Conservation (phyloP, 2,888 invertebrate species). For the Selenia dentaria region DNA sequence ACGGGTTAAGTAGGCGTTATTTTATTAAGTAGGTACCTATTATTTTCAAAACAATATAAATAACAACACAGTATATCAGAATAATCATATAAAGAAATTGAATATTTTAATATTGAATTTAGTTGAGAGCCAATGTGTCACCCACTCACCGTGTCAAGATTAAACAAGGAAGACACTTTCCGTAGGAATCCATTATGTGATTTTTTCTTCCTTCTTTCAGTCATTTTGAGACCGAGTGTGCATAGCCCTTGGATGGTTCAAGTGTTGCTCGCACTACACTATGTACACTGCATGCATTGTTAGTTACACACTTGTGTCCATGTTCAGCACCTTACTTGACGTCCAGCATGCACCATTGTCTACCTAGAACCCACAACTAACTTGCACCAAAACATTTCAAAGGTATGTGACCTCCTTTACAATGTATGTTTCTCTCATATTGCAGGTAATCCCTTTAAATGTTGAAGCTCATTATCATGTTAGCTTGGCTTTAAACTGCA, state of each 20-base stretch:
- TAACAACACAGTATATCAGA: too few species aligned
- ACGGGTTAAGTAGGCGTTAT: too few species aligned
- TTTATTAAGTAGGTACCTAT: too few species aligned
- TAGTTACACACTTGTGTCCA: slow-evolving; percentile 82
- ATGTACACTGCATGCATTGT: slow-evolving; percentile 85
- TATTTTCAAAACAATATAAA: too few species aligned
- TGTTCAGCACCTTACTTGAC: slow-evolving; percentile 74
- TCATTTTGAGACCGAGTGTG: slow-evolving; percentile 77
- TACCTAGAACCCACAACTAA: slow-evolving; percentile 82
- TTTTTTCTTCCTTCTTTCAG: slow-evolving; percentile 84
- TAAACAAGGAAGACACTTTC: slow-evolving; percentile 94
- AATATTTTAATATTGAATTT: slow-evolving; percentile 12
- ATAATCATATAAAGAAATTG: too few species aligned
- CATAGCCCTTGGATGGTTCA: slow-evolving; percentile 70
- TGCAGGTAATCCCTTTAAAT: slow-evolving; percentile 57
- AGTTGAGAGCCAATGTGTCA: slow-evolving; percentile 41
- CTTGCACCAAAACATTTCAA: slow-evolving; percentile 79
- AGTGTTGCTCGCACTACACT: slow-evolving; percentile 72
- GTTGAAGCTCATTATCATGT: slow-evolving; percentile 71
- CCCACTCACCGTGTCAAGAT: slow-evolving; percentile 92
- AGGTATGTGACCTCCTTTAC: slow-evolving; percentile 56
- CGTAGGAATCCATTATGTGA: slow-evolving; percentile 90
- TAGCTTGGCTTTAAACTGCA: slow-evolving; percentile 70
- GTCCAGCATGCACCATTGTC: slow-evolving; percentile 81
- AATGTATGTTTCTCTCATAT: slow-evolving; percentile 40